Evolutionary conservation across 2,888 invertebrate species (phyloP), one percentile per base, ranked within the genome.

Genomic region (Temnothorax rugatulus): DNA sequence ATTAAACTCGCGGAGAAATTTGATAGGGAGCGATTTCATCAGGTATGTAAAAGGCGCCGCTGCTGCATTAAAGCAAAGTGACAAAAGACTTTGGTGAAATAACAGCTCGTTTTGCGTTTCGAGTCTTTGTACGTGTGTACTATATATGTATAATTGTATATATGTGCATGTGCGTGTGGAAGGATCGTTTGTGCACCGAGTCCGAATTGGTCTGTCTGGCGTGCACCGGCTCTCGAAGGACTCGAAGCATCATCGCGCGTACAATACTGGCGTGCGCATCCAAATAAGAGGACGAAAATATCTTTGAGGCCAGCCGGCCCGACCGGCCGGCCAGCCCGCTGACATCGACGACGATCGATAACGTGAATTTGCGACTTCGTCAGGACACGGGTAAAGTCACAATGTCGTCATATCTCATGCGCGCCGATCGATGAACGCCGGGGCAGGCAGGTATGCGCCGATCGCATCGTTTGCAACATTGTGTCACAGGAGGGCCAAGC

Each of bases 281-380:
- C 79, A 79, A 79, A 79, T 79, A 79, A 79, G 34, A 79, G 71
- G 18, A 79, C 57, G 47, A 79, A 47, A 71, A 79, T 79, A 79
- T 66, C 47, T 79, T 71, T 57, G 79, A 59, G 71, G 34, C 59
- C 71, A 13, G 29, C 38, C 79, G 52, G 44, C 38, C 38, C 50
- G 34, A 5, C 57, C 41, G 52, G 18, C 75, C 77, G 38, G 74
- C 61, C 68, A 34, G 68, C 76, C 71, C 77, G 77, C 77, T 79
- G 79, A 71, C 57, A 59, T 71, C 79, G 79, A 25, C 71, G 79
- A 79, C 79, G 79, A 79, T 79, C 79, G 79, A 79, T 79, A 79
- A 79, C 73, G 79, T 79, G 79, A 79, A 79, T 79, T 79, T 79
- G 79, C 79, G 79, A 79, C 79, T 79, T 71, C 21, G 73, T 79